These are phyloP conservation scores for Cataglyphis hispanica DNA, from an alignment of 1,140 invertebrate species.

Conservation along the genomic window DNA sequence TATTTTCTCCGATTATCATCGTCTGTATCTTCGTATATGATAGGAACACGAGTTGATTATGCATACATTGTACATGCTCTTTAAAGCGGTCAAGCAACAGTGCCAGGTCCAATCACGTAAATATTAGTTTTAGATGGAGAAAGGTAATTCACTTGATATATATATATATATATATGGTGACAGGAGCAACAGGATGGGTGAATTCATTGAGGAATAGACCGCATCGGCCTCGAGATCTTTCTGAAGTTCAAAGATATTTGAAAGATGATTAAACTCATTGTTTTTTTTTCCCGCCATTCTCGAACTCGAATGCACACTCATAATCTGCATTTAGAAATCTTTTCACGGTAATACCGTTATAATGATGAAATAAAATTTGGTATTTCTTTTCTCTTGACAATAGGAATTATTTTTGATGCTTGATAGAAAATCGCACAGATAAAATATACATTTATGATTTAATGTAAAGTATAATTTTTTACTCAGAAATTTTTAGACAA, in stretches of 20 bases:
- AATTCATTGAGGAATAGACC: conserved; percentile 55
- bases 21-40: neutral
- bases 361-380: conserved; percentile 13
- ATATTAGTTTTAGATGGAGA: conserved; percentile 55
- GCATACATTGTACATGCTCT: neutral
- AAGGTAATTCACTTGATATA: conserved; percentile 37
- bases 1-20: neutral
- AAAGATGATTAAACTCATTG: conserved; percentile 3
- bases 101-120: neutral
- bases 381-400: neutral
- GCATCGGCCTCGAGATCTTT: conserved; percentile 20
- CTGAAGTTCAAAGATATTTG: conserved; percentile 18
- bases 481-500: no score
- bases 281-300: neutral
- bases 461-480: neutral
- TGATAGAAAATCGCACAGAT: neutral
- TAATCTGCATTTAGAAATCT: neutral
- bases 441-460: neutral
- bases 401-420: conserved; percentile 4
- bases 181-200: conserved; percentile 62
- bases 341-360: conserved; percentile 7
- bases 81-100: conserved; percentile 5
- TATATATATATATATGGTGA: no score
- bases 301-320: neutral
- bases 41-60: neutral